phyloP scores from a whole-genome alignment of 2,113 vertebrate species.

The Grammomys surdaster region DNA sequence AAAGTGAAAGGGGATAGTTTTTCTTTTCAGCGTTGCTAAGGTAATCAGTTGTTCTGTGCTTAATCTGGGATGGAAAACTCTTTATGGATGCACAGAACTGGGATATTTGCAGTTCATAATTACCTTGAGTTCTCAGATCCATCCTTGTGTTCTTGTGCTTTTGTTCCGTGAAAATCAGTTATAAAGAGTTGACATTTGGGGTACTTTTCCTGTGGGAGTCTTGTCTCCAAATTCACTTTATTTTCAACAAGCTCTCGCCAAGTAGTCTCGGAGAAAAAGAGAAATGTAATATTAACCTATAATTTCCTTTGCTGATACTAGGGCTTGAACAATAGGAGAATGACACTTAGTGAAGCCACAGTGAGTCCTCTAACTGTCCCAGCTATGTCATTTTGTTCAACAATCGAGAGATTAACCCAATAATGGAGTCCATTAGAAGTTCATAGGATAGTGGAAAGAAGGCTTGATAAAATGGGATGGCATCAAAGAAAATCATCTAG shows the following conservation, averaged over 20 bases:
- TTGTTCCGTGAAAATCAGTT: neutral
- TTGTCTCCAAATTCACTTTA: neutral
- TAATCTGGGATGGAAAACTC: constrained; percentile 2
- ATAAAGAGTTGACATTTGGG: neutral
- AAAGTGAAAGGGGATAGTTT: neutral
- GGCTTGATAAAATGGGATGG: neutral
- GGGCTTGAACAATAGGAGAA: neutral
- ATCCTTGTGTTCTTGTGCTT: neutral
- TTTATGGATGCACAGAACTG: neutral
- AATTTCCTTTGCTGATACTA: neutral
- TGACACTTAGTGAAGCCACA: neutral
- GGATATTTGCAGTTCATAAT: neutral
- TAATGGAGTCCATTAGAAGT: neutral
- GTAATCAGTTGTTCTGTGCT: neutral
- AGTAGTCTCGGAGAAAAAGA: neutral
- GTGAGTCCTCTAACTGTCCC: neutral
- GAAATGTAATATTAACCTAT: neutral
- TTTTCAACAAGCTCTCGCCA: neutral
- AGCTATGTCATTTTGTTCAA: neutral
- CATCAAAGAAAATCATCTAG: neutral
- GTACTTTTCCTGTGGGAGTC: neutral
- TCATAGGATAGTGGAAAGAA: neutral
- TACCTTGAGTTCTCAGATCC: neutral
- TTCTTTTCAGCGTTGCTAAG: neutral
- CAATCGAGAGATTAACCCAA: neutral